Evolutionary conservation across 2,888 invertebrate species (phyloP).

Genomic region (Arenicola marina): DNA sequence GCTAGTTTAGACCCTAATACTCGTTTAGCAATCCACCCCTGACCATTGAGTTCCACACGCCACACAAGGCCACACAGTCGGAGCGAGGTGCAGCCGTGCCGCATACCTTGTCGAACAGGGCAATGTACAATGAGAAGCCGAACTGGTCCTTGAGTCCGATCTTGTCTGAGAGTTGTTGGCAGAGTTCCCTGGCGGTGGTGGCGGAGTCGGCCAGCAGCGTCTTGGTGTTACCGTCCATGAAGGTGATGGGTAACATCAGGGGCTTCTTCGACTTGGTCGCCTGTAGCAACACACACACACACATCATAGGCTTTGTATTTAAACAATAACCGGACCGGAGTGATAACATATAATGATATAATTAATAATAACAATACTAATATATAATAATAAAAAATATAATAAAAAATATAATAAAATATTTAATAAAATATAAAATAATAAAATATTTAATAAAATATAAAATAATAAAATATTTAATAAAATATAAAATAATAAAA

Average conservation of each 20-base stretch:
- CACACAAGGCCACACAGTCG: too few relatives aligned
- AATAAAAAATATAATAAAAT: too few relatives aligned
- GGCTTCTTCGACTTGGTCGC: constrained; percentile 99
- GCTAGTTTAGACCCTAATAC: too few relatives aligned
- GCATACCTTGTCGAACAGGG: constrained; percentile 90
- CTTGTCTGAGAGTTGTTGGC: constrained; percentile 95
- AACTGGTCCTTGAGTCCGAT: constrained; percentile 94
- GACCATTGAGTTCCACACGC: too few relatives aligned
- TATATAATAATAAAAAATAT: neutral
- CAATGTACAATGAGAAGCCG: constrained; percentile 98
- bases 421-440: neutral
- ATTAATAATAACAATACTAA: too few relatives aligned
- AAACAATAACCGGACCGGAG: neutral
- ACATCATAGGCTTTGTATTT: too few relatives aligned
- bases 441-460: too few relatives aligned
- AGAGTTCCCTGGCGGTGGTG: constrained; percentile 94
- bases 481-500: too few relatives aligned
- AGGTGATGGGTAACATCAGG: constrained; percentile 96
- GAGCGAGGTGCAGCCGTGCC: too few relatives aligned
- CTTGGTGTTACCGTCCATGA: constrained; percentile 98
- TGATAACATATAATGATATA: neutral
- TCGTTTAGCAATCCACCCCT: too few relatives aligned
- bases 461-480: too few relatives aligned
- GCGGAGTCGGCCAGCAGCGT: constrained; percentile 90
- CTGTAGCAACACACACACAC: constrained; percentile 47